Evolutionary conservation across 2,113 vertebrate species (phyloP).

Genomic region (Meleagris gallopavo): DNA sequence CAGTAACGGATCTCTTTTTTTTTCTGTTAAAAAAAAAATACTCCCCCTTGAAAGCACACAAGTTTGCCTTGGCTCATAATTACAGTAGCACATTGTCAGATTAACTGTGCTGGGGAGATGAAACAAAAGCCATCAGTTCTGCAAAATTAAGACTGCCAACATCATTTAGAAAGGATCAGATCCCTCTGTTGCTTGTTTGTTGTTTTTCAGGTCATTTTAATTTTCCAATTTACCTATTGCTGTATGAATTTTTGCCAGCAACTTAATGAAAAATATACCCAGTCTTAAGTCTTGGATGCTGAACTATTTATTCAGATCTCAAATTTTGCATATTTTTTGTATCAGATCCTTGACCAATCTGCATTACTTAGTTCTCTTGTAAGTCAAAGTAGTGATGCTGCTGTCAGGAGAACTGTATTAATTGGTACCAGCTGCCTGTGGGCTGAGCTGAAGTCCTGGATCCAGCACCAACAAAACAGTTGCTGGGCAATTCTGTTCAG

Average conservation of each 20-base stretch:
- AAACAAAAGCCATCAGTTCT: slow-evolving; percentile 45
- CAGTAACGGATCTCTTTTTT: neutral
- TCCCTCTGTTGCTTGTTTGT: neutral
- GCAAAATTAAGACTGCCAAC: slow-evolving; percentile 23
- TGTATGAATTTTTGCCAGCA: neutral
- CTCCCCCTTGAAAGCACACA: neutral
- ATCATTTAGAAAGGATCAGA: slow-evolving; percentile 17
- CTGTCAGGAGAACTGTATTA: neutral
- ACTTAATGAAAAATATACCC: neutral
- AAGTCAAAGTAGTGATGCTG: neutral
- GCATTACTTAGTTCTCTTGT: neutral
- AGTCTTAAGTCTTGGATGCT: neutral
- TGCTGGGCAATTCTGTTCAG: neutral
- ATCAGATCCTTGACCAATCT: neutral
- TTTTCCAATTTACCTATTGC: neutral
- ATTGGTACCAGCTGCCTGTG: neutral
- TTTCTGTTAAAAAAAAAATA: neutral
- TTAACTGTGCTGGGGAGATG: slow-evolving; percentile 24
- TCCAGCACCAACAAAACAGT: neutral
- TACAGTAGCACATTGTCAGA: slow-evolving; percentile 36
- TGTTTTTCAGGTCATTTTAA: neutral
- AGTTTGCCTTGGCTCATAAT: slow-evolving; percentile 42
- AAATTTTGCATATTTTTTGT: neutral
- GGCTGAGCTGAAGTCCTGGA: neutral
- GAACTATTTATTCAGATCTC: neutral